phyloP scores from a whole-genome alignment of 1,140 invertebrate genomes.

The Holotrichia oblita region DNA sequence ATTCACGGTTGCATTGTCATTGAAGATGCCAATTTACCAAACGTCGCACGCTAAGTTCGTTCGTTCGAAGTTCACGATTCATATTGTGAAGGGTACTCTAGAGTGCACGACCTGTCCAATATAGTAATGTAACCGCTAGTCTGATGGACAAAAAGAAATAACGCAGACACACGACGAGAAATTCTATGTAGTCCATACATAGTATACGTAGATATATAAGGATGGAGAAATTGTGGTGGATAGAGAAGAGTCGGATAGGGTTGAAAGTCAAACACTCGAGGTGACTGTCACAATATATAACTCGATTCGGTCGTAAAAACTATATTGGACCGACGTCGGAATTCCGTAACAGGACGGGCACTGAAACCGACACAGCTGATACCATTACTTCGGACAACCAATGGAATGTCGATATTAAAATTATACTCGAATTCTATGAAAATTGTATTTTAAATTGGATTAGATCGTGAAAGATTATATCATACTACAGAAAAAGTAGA shows the following conservation, averaged over 20 bases:
- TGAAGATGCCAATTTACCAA: conserved; percentile 32
- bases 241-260: neutral
- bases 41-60: conserved; percentile 14
- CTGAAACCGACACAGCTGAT: neutral
- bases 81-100: conserved; percentile 22
- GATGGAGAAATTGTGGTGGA: neutral
- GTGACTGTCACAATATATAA: conserved; percentile 34
- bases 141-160: conserved; percentile 15
- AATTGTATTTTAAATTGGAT: conserved; percentile 20
- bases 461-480: neutral
- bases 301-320: conserved; percentile 31
- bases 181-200: conserved; percentile 12
- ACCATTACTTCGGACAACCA: conserved; percentile 7
- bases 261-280: conserved; percentile 36
- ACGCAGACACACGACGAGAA: neutral
- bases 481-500: neutral
- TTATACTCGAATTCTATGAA: conserved; percentile 18
- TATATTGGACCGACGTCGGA: neutral
- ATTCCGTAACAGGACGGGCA: conserved; percentile 4
- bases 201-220: neutral
- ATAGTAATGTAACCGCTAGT: conserved; percentile 20
- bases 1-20: neutral
- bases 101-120: conserved; percentile 24
- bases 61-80: conserved; percentile 26
- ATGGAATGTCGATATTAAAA: conserved; percentile 23